Evolutionary conservation across 1,140 invertebrate species (phyloP).

Genomic region (Hestina assimilis): DNA sequence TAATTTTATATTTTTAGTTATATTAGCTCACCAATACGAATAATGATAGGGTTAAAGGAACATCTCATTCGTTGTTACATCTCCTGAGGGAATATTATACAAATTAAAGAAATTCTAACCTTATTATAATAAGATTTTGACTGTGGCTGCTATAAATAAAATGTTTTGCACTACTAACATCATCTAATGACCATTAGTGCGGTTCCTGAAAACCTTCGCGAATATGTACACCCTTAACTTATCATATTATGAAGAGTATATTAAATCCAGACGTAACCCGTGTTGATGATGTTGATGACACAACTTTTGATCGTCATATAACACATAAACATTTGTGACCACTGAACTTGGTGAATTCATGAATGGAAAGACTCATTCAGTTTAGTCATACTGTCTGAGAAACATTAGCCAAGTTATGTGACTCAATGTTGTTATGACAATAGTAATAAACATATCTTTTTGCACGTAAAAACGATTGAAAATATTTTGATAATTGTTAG

Average conservation of each 20-base stretch:
- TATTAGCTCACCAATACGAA: no score
- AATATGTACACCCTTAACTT: no score
- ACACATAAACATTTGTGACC: constrained; percentile 25
- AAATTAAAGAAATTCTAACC: no score
- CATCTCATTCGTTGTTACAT: no score
- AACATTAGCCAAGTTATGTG: constrained; percentile 9
- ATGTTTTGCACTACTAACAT: no score
- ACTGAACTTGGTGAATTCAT: constrained; percentile 54
- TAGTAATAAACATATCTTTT: neutral
- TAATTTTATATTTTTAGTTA: no score
- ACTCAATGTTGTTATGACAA: constrained; percentile 18
- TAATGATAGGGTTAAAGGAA: no score
- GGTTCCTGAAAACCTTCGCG: constrained; percentile 1
- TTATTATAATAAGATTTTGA: no score
- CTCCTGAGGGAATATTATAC: no score
- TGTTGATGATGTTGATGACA: constrained; percentile 37
- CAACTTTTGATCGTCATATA: constrained; percentile 24
- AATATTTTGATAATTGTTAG: neutral
- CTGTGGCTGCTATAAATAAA: no score
- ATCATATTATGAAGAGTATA: neutral
- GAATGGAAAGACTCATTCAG: constrained; percentile 54
- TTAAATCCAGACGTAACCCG: constrained; percentile 8
- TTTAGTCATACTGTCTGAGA: constrained; percentile 45
- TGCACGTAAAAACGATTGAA: neutral
- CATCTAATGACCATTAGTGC: no score